A percentile compares a stretch with the other conserved stretches of the same genome.
phyloP scores from a whole-genome alignment of 2,888 invertebrate species.

The Salticus scenicus region DNA sequence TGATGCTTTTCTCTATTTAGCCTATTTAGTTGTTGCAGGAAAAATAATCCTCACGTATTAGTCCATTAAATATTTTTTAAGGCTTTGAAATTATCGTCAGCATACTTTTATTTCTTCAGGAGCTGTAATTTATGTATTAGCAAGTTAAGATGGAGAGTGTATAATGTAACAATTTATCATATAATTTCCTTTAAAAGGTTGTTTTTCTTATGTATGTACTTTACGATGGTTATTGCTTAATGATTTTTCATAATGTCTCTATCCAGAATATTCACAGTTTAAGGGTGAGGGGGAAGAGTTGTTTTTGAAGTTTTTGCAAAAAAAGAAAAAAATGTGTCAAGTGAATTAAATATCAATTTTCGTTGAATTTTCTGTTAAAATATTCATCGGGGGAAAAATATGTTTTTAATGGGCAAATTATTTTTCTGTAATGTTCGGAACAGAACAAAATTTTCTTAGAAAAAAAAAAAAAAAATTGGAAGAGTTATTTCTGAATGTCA shows the following conservation, averaged over 20 bases:
- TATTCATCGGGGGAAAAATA: no score
- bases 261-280: no score
- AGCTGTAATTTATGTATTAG: constrained; percentile 21
- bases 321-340: background rate
- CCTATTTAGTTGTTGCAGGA: constrained; percentile 15
- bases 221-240: constrained; percentile 3
- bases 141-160: background rate
- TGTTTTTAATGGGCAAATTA: no score
- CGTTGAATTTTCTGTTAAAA: background rate
- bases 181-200: background rate
- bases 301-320: background rate
- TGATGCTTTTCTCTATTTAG: constrained; percentile 47
- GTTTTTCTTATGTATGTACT: background rate
- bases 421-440: no score
- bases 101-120: background rate
- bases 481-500: no score
- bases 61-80: constrained; percentile 38
- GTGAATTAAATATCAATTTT: background rate
- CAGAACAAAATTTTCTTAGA: no score
- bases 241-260: constrained; percentile 15
- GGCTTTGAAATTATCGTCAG: constrained; percentile 7
- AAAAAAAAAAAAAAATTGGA: no score
- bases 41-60: constrained; percentile 41
- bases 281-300: no score
- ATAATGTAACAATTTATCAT: constrained; percentile 24